A percentile compares a stretch with the other conserved stretches of the same genome.
Evolutionary conservation across 1,140 invertebrate genomes (phyloP).

Genomic region (Thereuonema tuberculata): DNA sequence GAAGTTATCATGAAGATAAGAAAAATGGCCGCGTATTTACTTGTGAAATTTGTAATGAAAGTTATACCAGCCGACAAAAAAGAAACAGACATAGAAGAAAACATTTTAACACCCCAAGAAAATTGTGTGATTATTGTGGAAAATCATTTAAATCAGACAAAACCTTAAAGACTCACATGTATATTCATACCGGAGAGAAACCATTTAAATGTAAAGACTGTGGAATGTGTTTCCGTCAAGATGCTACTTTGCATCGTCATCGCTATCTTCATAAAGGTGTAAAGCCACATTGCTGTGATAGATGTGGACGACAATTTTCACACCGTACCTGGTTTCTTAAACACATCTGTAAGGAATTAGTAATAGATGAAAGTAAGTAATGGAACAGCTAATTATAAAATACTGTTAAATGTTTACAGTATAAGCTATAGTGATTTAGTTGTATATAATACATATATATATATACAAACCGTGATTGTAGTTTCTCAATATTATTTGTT

Average conservation of each 20-base stretch:
- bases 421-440: too few species aligned
- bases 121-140: background rate
- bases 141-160: background rate
- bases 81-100: background rate
- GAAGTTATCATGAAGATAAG: background rate
- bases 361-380: too few species aligned
- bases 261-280: too few species aligned
- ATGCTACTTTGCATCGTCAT: background rate
- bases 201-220: background rate
- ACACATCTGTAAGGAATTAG: too few species aligned
- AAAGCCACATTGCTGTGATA: too few species aligned
- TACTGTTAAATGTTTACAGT: too few species aligned
- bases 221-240: background rate
- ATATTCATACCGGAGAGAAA: background rate
- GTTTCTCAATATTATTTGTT: too few species aligned
- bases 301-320: too few species aligned
- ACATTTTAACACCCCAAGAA: background rate
- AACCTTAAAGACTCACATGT: background rate
- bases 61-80: background rate
- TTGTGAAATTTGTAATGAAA: background rate
- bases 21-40: background rate
- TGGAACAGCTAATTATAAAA: too few species aligned
- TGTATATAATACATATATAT: too few species aligned
- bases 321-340: too few species aligned
- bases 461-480: too few species aligned